A percentile compares a stretch with the other conserved stretches of the same genome.
Conservation (phyloP, 1,140 invertebrate genomes). For the Hirudo medicinalis region DNA sequence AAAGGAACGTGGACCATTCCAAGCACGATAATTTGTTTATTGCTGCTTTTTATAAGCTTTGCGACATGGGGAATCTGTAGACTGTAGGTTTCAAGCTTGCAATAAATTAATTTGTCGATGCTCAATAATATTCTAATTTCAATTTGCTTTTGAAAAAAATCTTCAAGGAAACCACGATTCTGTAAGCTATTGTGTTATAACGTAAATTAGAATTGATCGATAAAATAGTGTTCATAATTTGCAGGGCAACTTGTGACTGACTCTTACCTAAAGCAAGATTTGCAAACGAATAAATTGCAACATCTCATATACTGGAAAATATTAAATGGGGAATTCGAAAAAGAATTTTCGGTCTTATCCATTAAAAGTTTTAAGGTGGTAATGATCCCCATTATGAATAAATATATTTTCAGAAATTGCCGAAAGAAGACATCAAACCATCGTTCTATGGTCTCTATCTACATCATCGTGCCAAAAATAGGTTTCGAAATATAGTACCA, state of each 20-base stretch:
- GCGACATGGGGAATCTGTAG: too few relatives aligned
- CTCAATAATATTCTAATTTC: too few relatives aligned
- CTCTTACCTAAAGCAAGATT: neutral
- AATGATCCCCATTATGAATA: neutral
- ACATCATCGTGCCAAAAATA: neutral
- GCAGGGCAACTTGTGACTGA: neutral
- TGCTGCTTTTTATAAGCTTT: too few relatives aligned
- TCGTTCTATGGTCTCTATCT: neutral
- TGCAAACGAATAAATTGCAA: neutral
- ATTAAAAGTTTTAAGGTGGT: neutral
- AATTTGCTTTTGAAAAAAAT: too few relatives aligned
- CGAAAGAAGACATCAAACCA: neutral
- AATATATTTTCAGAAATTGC: neutral
- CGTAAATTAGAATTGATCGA: too few relatives aligned
- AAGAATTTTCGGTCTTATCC: neutral
- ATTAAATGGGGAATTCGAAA: neutral
- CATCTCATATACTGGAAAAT: neutral
- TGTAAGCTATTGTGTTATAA: too few relatives aligned
- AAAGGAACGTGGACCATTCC: too few relatives aligned
- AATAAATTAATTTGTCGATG: too few relatives aligned
- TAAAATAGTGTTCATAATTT: constrained; percentile 1
- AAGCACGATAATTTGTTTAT: too few relatives aligned
- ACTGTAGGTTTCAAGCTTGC: too few relatives aligned
- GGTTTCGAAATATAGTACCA: constrained; percentile 7
- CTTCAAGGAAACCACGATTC: too few relatives aligned